These are phyloP conservation scores for Bhutanitis thaidina DNA, from an alignment of 2,888 invertebrate genomes.

Conservation along the genomic window DNA sequence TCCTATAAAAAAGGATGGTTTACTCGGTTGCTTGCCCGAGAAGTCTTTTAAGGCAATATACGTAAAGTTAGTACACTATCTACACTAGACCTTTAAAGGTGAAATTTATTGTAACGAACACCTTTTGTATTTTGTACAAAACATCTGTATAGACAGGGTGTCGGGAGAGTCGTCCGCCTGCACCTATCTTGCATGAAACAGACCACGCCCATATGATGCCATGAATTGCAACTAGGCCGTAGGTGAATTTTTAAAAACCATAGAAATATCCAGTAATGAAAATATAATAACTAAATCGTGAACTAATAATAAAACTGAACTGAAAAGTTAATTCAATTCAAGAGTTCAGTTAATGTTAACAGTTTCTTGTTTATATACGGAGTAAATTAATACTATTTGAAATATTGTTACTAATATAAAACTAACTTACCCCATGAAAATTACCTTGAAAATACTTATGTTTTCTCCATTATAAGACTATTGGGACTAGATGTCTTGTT, in stretches of 20 bases:
- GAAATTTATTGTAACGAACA: slow-evolving; percentile 13
- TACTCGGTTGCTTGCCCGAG: not conserved
- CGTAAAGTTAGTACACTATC: not conserved
- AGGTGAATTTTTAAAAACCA: not conserved
- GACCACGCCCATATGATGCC: slow-evolving; percentile 56
- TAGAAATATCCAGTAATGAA: not conserved
- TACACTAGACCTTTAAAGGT: slow-evolving; percentile 9
- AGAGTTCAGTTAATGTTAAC: too few species aligned
- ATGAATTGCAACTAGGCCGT: not conserved
- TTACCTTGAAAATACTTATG: too few species aligned
- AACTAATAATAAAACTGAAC: too few species aligned
- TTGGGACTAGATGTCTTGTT: too few species aligned
- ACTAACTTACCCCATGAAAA: too few species aligned
- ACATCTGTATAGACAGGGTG: not conserved
- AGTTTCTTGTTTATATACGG: too few species aligned
- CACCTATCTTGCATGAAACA: slow-evolving; percentile 52
- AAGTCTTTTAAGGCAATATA: not conserved
- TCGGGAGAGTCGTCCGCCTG: slow-evolving; percentile 16
- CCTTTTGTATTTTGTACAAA: slow-evolving; percentile 14
- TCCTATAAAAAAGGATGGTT: slow-evolving; percentile 1
- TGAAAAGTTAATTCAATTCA: too few species aligned
- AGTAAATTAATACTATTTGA: too few species aligned
- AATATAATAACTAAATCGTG: not conserved
- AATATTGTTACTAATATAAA: too few species aligned
- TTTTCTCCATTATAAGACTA: too few species aligned